Evolutionary conservation across 2,888 invertebrate genomes (phyloP).

Genomic region (Graphium colonna): DNA sequence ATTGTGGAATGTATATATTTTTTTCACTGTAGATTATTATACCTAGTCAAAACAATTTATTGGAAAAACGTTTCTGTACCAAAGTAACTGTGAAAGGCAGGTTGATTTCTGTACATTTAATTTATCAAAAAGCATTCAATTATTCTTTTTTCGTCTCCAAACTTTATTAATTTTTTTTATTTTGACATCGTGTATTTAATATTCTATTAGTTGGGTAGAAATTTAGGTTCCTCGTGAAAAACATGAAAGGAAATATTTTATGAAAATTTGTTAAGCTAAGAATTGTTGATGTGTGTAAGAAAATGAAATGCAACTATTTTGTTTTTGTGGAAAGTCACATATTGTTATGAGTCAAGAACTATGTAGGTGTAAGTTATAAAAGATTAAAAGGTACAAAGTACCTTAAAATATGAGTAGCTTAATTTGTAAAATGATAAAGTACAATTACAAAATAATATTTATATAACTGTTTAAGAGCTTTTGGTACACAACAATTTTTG

Average conservation of each 20-base stretch:
- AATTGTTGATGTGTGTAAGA: neutral
- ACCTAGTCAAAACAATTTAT: conserved; percentile 15
- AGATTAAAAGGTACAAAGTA: neutral
- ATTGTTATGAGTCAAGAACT: too few relatives aligned
- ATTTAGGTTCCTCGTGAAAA: neutral
- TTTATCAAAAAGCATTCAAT: too few relatives aligned
- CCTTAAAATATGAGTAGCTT: neutral
- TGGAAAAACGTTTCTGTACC: conserved; percentile 11
- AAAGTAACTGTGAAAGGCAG: conserved; percentile 2
- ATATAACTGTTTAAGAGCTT: neutral
- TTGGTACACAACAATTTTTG: too few relatives aligned
- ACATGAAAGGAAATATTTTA: too few relatives aligned
- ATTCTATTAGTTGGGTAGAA: neutral
- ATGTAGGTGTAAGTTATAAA: neutral
- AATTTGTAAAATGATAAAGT: neutral
- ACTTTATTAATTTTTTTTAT: too few relatives aligned
- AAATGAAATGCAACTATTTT: neutral
- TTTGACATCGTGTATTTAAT: too few relatives aligned
- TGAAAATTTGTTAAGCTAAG: neutral
- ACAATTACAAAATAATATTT: neutral
- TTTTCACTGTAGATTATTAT: neutral
- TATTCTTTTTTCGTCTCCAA: too few relatives aligned
- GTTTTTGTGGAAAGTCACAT: neutral
- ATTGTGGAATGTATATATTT: neutral
- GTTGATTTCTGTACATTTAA: too few relatives aligned